A percentile compares a stretch with the other conserved stretches of the same genome.
These are phyloP conservation scores for Sciurus niger DNA, from an alignment of 2,113 vertebrate species.

Conservation along the genomic window DNA sequence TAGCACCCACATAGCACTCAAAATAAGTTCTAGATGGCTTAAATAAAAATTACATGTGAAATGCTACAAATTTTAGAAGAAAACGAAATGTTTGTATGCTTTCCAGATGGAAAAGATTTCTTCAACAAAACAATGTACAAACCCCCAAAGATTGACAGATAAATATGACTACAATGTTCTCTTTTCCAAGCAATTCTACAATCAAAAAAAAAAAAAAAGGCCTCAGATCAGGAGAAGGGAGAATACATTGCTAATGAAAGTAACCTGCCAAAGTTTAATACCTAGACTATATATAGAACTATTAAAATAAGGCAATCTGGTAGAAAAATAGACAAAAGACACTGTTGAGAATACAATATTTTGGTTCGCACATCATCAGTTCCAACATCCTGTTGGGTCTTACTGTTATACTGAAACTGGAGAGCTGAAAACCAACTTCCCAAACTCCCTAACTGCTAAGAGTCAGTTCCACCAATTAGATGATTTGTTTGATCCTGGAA, in stretches of 20 bases:
- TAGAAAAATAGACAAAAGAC: neutral
- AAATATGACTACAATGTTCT: neutral
- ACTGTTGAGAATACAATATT: neutral
- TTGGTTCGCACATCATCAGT: neutral
- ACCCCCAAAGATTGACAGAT: neutral
- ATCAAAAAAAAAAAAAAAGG: neutral
- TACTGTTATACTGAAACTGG: neutral
- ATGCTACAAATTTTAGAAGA: slow-evolving; percentile 30
- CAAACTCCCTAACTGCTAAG: neutral
- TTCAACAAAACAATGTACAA: slow-evolving; percentile 18
- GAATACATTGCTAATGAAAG: neutral
- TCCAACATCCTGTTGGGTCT: neutral
- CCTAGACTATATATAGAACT: neutral
- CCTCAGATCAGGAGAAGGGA: neutral
- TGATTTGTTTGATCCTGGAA: neutral
- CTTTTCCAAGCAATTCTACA: neutral
- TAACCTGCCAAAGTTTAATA: neutral
- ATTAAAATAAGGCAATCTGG: neutral
- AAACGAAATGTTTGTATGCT: neutral
- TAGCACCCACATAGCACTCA: neutral
- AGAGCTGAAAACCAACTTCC: neutral
- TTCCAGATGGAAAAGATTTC: neutral
- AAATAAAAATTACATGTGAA: slow-evolving; percentile 31
- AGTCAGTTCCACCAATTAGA: neutral
- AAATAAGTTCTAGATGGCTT: neutral